Evolutionary conservation across 2,113 vertebrate genomes (phyloP).

Genomic region (Isichthys henryi): DNA sequence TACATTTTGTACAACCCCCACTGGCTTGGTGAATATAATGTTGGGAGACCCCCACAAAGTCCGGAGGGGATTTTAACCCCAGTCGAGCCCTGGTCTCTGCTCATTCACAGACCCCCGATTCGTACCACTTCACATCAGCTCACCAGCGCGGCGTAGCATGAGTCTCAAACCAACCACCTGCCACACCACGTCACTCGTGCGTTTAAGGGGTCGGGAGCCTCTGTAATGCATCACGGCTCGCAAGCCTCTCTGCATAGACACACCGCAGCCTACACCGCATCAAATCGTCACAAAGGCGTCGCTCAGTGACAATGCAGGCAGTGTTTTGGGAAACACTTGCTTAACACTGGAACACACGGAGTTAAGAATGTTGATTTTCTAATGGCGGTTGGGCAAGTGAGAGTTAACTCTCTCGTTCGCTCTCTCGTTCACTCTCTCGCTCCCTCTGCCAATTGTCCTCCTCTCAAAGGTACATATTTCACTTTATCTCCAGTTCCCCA

Average conservation of each 20-base stretch:
- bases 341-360: neutral
- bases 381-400: neutral
- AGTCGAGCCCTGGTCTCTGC: neutral
- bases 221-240: neutral
- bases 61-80: neutral
- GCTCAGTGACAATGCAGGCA: neutral
- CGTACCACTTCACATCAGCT: neutral
- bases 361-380: neutral
- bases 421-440: constrained; percentile 10
- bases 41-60: neutral
- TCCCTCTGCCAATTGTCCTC: constrained; percentile 38
- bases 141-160: neutral
- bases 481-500: constrained; percentile 49
- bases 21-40: neutral
- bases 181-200: neutral
- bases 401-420: neutral
- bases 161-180: neutral
- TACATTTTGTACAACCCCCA: neutral
- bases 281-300: neutral
- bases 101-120: neutral
- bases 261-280: neutral
- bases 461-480: constrained; percentile 36
- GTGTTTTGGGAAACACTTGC: neutral
- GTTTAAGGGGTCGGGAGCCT: neutral
- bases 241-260: neutral